These are phyloP conservation scores for Actinia equina DNA, from an alignment of 64 coral and sea anemone genomes.

Conservation along the genomic window DNA sequence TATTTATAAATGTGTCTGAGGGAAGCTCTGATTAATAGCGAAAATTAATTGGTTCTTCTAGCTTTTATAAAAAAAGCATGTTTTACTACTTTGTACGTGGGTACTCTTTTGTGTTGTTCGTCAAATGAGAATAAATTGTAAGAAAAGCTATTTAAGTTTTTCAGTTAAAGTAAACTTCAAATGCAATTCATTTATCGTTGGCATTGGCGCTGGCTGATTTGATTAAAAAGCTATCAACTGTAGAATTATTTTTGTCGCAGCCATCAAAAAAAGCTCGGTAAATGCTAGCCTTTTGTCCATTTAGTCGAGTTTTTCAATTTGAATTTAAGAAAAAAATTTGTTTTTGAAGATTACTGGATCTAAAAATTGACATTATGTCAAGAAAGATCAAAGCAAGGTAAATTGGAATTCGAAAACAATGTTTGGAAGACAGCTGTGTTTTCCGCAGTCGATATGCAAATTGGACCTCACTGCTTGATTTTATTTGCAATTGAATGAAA, in stretches of 20 bases:
- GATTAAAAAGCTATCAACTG: neutral
- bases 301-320: neutral
- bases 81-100: no score
- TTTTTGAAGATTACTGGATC: neutral
- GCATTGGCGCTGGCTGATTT: neutral
- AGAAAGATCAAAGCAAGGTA: neutral
- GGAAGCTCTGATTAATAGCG: no score
- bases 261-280: neutral
- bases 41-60: no score
- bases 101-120: no score
- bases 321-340: neutral
- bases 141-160: no score
- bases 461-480: neutral
- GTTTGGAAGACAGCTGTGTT: neutral
- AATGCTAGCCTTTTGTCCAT: neutral
- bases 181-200: neutral
- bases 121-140: no score
- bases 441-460: neutral
- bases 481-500: conserved; percentile 9
- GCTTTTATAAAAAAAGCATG: no score
- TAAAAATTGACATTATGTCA: neutral
- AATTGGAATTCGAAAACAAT: conserved; percentile 1
- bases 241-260: neutral
- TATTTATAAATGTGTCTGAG: no score
- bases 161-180: neutral